phyloP scores from a whole-genome alignment of 1,140 invertebrate genomes.

The Ips nitidus region DNA sequence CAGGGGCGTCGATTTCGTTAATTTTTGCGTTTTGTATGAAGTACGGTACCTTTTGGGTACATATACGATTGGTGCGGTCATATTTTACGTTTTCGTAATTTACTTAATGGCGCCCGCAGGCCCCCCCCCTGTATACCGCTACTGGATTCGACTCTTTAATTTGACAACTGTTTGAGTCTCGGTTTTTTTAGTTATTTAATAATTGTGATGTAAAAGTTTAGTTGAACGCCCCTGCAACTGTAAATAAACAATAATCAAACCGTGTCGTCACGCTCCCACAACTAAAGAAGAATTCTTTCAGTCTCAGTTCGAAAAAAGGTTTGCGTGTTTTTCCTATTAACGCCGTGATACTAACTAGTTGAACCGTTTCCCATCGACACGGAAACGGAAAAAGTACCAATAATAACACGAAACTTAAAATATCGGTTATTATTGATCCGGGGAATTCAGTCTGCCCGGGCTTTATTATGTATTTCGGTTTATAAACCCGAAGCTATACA shows the following conservation, averaged over 20 bases:
- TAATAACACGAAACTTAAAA: not conserved
- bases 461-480: constrained; percentile 17
- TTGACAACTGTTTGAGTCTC: constrained; percentile 20
- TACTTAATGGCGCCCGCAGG: constrained; percentile 4
- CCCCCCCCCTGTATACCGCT: constrained; percentile 16
- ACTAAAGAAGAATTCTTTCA: not conserved
- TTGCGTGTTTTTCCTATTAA: not conserved
- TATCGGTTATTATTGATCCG: not conserved
- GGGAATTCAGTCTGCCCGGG: constrained; percentile 4
- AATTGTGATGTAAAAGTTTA: no score
- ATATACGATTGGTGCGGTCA: no score
- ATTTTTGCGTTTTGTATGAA: not conserved
- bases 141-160: constrained; percentile 20
- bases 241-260: no score
- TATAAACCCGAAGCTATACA: constrained; percentile 6
- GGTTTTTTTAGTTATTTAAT: no score
- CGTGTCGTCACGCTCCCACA: not conserved
- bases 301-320: not conserved
- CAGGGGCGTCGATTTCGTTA: no score
- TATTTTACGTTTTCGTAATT: constrained; percentile 4
- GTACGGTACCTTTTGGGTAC: not conserved
- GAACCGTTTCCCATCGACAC: not conserved
- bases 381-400: not conserved
- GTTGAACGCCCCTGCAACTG: no score
- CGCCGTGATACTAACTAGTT: not conserved